Base-by-base conservation (phyloP, 2,888 invertebrate species). In the Malthinus seriepunctatus region DNA sequence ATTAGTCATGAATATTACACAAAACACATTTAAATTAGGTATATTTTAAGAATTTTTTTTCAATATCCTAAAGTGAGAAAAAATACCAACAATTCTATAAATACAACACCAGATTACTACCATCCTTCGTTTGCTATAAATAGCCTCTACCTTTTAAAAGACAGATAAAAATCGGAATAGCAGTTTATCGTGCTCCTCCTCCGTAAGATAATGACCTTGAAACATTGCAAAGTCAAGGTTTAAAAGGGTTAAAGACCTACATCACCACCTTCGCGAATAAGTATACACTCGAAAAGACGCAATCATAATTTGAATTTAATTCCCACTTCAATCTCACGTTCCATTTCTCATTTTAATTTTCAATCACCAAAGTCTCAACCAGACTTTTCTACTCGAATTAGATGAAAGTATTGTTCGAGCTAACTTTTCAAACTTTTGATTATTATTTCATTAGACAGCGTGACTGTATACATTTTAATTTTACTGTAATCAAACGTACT, bases 201-300 rank as follows among this genome's bases (percentile, higher is more conserved):
- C 38, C 31, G 47, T 47, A 51, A 38, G 46, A 50, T 54, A 46
- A 38, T 53, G 59, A 50, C 59, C 59, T 59, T 59, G 56, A 32
- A 14, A 32, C 38, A 38, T 32, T 54, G 54, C 39, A 54, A 58
- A 58, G 53, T 54, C 59, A 59, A 59, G 53, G 54, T 46, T 34
- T 44, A 10, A 12, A 14, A 47, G 46, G 59, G 59, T 59, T 53
- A 54, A 54, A 59, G 59, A 59, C 59, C 59, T 15, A 54, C 37
- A 46, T 47, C 32, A 37, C 53, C 47, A 53, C 53, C 47, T 53
- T 53, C 46, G n/a, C n/a, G 9, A 37, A 32, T 32, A 32, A 42
- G 23, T 23, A 42, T 15, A 42, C 14, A 42, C 39, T 15, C 23
- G 39, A 42, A 15, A 42, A 42, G 10, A 42, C 14, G 39, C 12